Conservation (phyloP, 2,888 invertebrate species). For the Drosophila lutescens region DNA sequence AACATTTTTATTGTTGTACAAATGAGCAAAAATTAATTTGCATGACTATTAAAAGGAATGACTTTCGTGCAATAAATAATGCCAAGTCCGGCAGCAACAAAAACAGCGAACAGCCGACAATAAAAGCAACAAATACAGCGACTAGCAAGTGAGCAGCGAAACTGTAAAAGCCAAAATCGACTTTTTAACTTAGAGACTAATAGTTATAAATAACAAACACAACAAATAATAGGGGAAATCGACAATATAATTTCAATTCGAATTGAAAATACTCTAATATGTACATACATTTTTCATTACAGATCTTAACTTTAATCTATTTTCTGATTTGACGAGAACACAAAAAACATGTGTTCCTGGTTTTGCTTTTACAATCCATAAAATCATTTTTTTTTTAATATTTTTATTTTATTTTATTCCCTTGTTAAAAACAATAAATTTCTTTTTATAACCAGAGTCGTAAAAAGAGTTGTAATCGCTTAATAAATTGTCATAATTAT, state of each 20-base stretch:
- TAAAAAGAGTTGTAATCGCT: not conserved
- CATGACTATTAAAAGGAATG: conserved; percentile 81
- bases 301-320: not conserved
- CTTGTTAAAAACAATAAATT: not conserved
- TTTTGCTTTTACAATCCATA: not conserved
- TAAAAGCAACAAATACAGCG: conserved; percentile 6
- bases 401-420: not conserved
- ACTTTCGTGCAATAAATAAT: conserved; percentile 80
- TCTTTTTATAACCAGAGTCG: not conserved
- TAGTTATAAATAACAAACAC: conserved; percentile 41
- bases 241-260: not conserved
- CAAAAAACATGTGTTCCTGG: not conserved
- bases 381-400: no score
- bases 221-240: conserved; percentile 17
- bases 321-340: no score
- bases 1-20: conserved; percentile 83
- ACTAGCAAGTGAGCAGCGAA: conserved; percentile 38
- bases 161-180: conserved; percentile 53
- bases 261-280: not conserved
- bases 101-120: conserved; percentile 22
- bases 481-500: not conserved
- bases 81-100: conserved; percentile 40
- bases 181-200: conserved; percentile 53
- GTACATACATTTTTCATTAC: no score
- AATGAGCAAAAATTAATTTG: conserved; percentile 82